phyloP scores from a whole-genome alignment of 2,113 vertebrate species.

The Actinemys pallida region DNA sequence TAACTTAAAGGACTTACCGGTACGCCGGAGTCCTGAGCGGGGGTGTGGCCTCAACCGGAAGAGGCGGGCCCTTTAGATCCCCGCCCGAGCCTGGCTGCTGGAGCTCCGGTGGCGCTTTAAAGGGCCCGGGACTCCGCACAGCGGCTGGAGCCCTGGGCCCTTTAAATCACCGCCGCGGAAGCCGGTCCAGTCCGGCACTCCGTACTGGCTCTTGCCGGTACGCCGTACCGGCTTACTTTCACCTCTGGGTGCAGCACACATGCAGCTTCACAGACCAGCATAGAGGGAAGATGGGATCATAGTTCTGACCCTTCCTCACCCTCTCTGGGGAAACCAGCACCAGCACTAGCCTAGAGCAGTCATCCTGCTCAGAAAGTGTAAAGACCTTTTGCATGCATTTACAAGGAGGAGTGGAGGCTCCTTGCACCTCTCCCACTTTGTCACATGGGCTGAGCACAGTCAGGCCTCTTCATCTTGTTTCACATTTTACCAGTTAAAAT shows the following conservation, averaged over 20 bases:
- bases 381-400: fast-evolving
- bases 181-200: too few species aligned
- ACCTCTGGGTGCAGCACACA: fast-evolving
- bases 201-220: too few species aligned
- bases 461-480: background rate
- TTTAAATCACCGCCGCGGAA: too few species aligned
- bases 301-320: background rate
- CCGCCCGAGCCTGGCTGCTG: too few species aligned
- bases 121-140: too few species aligned
- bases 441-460: background rate
- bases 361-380: background rate
- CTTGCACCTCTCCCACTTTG: background rate
- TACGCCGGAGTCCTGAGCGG: too few species aligned
- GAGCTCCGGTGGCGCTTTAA: too few species aligned
- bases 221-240: too few species aligned
- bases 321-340: background rate
- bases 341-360: background rate
- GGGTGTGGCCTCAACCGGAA: too few species aligned
- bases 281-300: background rate
- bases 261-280: background rate
- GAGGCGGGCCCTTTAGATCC: too few species aligned
- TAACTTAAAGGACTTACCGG: too few species aligned
- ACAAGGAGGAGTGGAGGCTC: fast-evolving
- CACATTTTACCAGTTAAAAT: background rate
- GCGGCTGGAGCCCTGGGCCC: too few species aligned